Base-by-base conservation (phyloP, 2,888 invertebrate species). In the Ypsolopha sequella region DNA sequence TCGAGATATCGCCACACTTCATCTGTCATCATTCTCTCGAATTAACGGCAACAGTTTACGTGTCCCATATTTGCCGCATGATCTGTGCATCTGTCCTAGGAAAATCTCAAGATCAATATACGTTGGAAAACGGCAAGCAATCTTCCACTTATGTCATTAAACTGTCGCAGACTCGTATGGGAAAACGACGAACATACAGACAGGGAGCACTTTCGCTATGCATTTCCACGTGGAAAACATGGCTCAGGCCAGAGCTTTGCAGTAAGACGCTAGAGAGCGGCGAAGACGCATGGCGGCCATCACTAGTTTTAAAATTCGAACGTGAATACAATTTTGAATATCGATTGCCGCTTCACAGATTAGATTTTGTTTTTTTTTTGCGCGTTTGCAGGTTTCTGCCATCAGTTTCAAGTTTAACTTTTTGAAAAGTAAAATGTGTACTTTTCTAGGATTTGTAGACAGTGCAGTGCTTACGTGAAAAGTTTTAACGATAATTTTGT, bases 181-280 rank as follows among this genome's bases (percentile, higher is more conserved):
- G 51, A 68, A 66, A 68, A 67, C 61, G 55, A 53, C 50, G 45
- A 54, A 57, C 55, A 57, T 53, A 55, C 52, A 56, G 51, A 44
- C 52, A 56, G 55, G 54, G 58, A 60, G 55, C 66, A 82, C 84
- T 84, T 84, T 82, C 84, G 80, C 80, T 68, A 51, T 51, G 50
- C 54, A 61, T 69, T 73, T 70, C 71, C 73, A 61, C 65, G 72
- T 73, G 71, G 73, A 77, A 77, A 74, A 61, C 59, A 24, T 24
- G 24, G 2, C 24, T 24, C 24, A 24, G 4, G 24, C 24, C 69
- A 70, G 76, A 78, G 75, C 70, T 74, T 65, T 56, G 53, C 76
- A 82, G 81, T 80, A 59, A 68, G 59, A 60, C 58, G 59, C 56
- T 59, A 59, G 58, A 65, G 53, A 60, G 58, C 64, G 63, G 56